Conservation (phyloP, 2,113 vertebrate genomes). For the Orientallactaga bullata region DNA sequence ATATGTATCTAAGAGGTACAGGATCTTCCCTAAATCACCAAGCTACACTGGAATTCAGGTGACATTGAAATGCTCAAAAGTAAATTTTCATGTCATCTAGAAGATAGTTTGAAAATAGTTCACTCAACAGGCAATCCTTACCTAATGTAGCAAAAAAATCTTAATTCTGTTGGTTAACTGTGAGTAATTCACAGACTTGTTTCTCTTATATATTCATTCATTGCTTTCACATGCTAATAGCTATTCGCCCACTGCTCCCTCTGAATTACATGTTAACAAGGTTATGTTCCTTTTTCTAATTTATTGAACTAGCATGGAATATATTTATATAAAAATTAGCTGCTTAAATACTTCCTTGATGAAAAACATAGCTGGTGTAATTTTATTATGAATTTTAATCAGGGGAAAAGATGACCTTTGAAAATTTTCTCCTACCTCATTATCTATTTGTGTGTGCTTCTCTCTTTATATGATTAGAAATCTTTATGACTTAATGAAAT, state of each 20-base stretch:
- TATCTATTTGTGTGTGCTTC: constrained; percentile 68
- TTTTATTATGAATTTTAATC: constrained; percentile 86
- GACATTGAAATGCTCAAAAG: not conserved
- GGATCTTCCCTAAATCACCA: not conserved
- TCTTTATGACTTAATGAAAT: constrained; percentile 82
- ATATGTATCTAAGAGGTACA: not conserved
- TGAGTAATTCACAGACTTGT: constrained; percentile 89
- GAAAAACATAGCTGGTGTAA: constrained; percentile 85
- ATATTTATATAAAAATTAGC: constrained; percentile 88
- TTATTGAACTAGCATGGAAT: constrained; percentile 87
- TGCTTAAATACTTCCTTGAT: constrained; percentile 85
- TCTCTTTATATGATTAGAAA: constrained; percentile 81
- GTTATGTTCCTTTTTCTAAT: constrained; percentile 89
- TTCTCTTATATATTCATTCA: constrained; percentile 76
- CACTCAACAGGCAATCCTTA: constrained; percentile 77
- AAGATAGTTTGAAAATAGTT: constrained; percentile 46
- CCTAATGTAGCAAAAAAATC: constrained; percentile 82
- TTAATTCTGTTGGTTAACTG: constrained; percentile 84
- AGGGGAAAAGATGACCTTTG: constrained; percentile 80
- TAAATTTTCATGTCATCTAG: constrained; percentile 34
- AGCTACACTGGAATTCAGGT: not conserved
- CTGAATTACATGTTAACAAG: constrained; percentile 88
- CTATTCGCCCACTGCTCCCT: constrained; percentile 88
- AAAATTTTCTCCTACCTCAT: constrained; percentile 79
- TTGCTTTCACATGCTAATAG: constrained; percentile 86